Conservation (phyloP, 2,888 invertebrate species). For the Strigamia maritima region DNA sequence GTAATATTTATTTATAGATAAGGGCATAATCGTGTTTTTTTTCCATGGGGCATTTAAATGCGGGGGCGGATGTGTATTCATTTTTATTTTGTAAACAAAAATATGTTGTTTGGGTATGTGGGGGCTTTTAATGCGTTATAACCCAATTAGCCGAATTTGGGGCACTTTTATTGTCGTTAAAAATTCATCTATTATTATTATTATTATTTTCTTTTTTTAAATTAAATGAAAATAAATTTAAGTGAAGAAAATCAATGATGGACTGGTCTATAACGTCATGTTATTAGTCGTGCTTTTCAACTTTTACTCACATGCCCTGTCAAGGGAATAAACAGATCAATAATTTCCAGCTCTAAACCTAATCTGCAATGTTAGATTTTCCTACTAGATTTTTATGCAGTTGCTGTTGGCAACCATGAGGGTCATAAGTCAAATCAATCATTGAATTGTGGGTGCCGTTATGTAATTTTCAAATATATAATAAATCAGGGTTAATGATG, state of each 20-base stretch:
- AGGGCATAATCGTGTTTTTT: background rate
- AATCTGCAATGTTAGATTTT: background rate
- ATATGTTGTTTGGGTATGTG: too few species aligned
- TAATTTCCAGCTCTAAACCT: background rate
- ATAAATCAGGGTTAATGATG: too few species aligned
- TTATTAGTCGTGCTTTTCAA: background rate
- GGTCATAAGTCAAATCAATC: background rate
- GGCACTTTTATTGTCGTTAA: too few species aligned
- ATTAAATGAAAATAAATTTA: background rate
- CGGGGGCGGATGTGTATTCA: too few species aligned
- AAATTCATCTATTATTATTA: too few species aligned
- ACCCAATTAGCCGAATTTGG: too few species aligned
- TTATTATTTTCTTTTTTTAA: too few species aligned
- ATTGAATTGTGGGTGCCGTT: background rate
- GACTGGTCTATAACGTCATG: background rate
- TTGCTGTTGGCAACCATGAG: background rate
- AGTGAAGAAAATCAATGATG: background rate
- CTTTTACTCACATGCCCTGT: background rate
- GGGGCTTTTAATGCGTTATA: too few species aligned
- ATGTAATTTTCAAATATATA: too few species aligned
- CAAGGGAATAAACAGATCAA: background rate
- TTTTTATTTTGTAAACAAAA: too few species aligned
- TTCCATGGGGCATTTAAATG: background rate
- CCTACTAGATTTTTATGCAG: background rate
- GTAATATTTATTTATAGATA: background rate